Conservation (phyloP, 2,113 vertebrate species). For the Oenanthe oenanthe region DNA sequence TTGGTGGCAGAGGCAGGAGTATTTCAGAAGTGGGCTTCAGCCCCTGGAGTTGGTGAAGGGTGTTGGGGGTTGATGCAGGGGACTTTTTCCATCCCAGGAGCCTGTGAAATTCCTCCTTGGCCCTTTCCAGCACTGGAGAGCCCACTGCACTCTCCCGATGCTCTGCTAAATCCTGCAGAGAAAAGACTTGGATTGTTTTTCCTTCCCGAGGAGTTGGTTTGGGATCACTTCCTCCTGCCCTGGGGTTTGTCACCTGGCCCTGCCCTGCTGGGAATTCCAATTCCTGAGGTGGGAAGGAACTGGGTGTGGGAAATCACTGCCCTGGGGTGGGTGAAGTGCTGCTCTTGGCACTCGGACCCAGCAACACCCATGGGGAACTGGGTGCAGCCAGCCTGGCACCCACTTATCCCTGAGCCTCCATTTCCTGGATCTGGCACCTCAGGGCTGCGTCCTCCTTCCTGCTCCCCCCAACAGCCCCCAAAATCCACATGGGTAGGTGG, state of each 20-base stretch:
- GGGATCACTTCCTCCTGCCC: not conserved
- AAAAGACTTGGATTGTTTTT: not conserved
- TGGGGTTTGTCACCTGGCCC: not conserved
- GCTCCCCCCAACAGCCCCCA: accelerated
- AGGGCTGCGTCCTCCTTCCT: not conserved
- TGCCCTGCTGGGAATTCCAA: not conserved
- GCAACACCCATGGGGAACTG: accelerated
- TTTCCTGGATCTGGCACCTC: not conserved
- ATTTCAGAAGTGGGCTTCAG: not conserved
- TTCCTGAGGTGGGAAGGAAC: not conserved
- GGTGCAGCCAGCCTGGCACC: accelerated
- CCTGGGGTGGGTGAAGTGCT: not conserved
- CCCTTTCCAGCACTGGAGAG: not conserved
- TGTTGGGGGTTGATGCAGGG: not conserved
- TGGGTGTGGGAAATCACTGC: not conserved
- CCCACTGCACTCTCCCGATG: not conserved
- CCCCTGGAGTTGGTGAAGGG: not conserved
- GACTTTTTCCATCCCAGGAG: not conserved
- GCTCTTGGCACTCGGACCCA: not conserved
- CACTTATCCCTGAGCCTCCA: not conserved
- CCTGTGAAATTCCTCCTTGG: not conserved
- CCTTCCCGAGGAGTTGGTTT: accelerated
- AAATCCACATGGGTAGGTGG: accelerated
- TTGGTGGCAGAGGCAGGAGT: accelerated
- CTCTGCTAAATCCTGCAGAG: not conserved